Evolutionary conservation across 2,113 vertebrate species (phyloP).

Genomic region (Neodontobutis hainanensis): DNA sequence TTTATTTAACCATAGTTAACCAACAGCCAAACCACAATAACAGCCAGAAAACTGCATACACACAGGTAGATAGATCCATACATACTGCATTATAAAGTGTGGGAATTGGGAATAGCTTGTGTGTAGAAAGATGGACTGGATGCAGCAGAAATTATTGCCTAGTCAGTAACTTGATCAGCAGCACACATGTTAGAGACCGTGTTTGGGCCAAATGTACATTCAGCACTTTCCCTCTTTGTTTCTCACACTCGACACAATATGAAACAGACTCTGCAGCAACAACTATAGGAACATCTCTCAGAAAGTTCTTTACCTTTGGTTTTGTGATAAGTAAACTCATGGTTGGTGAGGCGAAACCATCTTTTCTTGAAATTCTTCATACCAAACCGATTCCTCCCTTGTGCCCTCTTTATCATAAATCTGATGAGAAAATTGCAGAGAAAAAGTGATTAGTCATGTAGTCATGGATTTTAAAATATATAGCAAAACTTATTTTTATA

Average conservation of each 20-base stretch:
- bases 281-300: slow-evolving; percentile 14
- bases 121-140: slow-evolving; percentile 15
- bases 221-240: slow-evolving; percentile 26
- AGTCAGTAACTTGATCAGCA: slow-evolving; percentile 42
- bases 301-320: slow-evolving; percentile 86
- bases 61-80: neutral
- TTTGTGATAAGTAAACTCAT: slow-evolving; percentile 97
- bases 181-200: slow-evolving; percentile 37
- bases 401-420: slow-evolving; percentile 98
- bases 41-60: no score
- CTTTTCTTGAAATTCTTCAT: slow-evolving; percentile 99
- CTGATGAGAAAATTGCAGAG: slow-evolving; percentile 64
- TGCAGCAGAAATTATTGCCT: slow-evolving; percentile 24
- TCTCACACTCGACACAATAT: slow-evolving; percentile 18
- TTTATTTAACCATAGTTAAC: no score
- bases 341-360: slow-evolving; percentile 97
- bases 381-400: slow-evolving; percentile 95
- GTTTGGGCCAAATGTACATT: slow-evolving; percentile 28
- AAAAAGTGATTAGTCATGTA: neutral
- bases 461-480: neutral
- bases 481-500: neutral
- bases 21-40: no score
- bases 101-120: neutral
- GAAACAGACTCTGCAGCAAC: slow-evolving; percentile 6
- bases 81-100: neutral